These are phyloP conservation scores for Drosophila parvula DNA, from an alignment of 1,140 invertebrate species.

Conservation along the genomic window DNA sequence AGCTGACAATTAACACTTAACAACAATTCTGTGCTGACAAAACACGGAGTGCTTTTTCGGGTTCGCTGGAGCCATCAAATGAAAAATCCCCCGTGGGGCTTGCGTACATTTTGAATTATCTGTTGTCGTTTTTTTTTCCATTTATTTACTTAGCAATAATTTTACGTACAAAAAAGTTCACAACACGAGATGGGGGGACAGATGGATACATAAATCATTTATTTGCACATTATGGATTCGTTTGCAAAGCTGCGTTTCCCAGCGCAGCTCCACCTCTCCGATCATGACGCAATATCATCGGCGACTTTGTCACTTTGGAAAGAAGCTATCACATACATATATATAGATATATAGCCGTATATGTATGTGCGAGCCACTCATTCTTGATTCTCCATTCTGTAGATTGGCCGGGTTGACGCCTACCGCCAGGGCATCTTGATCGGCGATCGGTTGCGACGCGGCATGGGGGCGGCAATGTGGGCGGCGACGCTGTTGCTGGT, in stretches of 20 bases:
- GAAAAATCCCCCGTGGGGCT: slow-evolving; percentile 31
- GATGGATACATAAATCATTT: slow-evolving; percentile 60
- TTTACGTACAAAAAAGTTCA: slow-evolving; percentile 46
- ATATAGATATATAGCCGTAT: background rate
- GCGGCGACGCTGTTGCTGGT: slow-evolving; percentile 15
- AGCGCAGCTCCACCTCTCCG: slow-evolving; percentile 24
- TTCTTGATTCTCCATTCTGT: slow-evolving; percentile 25
- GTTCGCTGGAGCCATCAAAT: slow-evolving; percentile 25
- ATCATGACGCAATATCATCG: slow-evolving; percentile 46
- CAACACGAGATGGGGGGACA: slow-evolving; percentile 32
- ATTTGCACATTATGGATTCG: slow-evolving; percentile 48
- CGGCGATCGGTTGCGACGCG: slow-evolving; percentile 78
- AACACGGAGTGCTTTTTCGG: slow-evolving; percentile 40
- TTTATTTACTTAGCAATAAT: slow-evolving; percentile 52
- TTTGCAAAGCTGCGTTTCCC: slow-evolving; percentile 20
- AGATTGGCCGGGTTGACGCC: slow-evolving; percentile 28
- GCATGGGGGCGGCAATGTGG: slow-evolving; percentile 43
- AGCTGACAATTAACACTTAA: slow-evolving; percentile 41
- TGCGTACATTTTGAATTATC: slow-evolving; percentile 34
- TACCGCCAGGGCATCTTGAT: slow-evolving; percentile 82
- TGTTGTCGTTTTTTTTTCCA: slow-evolving; percentile 38
- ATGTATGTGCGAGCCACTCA: slow-evolving; percentile 16
- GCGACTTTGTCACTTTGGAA: slow-evolving; percentile 29
- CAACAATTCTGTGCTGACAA: slow-evolving; percentile 10
- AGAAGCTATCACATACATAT: slow-evolving; percentile 21